Conservation (phyloP, 2,888 invertebrate genomes). For the Acanthosepion esculentum region DNA sequence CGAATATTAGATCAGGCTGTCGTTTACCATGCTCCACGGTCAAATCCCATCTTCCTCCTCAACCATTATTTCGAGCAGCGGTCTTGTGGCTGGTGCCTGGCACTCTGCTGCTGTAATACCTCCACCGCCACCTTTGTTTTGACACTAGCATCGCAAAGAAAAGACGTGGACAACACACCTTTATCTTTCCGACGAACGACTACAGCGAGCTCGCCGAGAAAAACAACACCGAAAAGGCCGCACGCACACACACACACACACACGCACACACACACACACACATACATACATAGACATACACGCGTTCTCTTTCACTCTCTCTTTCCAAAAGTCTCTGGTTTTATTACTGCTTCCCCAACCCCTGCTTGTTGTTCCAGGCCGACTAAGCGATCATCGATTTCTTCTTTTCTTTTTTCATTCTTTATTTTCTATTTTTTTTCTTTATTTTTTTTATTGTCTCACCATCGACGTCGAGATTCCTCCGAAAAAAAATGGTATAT, state of each 20-base stretch:
- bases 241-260: background rate
- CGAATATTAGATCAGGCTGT: constrained; percentile 33
- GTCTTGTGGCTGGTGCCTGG: constrained; percentile 6
- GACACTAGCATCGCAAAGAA: background rate
- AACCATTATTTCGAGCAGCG: constrained; percentile 33
- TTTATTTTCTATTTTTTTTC: too few species aligned
- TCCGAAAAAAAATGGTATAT: background rate
- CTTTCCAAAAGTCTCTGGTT: background rate
- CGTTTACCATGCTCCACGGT: constrained; percentile 17
- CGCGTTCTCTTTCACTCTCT: background rate
- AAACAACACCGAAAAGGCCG: background rate
- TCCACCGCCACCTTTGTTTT: constrained; percentile 33
- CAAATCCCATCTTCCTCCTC: background rate
- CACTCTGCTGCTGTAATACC: constrained; percentile 16
- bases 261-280: background rate
- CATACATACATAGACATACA: too few species aligned
- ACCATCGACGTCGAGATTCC: background rate
- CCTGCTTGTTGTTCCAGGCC: background rate
- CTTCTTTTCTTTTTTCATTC: background rate
- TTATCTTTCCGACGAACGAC: background rate
- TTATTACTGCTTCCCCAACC: background rate
- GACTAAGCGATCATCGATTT: background rate
- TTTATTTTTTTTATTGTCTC: background rate
- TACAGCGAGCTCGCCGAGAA: background rate
- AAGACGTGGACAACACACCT: background rate